Evolutionary conservation across 2,888 invertebrate species (phyloP).

Genomic region (Unio pictorum): DNA sequence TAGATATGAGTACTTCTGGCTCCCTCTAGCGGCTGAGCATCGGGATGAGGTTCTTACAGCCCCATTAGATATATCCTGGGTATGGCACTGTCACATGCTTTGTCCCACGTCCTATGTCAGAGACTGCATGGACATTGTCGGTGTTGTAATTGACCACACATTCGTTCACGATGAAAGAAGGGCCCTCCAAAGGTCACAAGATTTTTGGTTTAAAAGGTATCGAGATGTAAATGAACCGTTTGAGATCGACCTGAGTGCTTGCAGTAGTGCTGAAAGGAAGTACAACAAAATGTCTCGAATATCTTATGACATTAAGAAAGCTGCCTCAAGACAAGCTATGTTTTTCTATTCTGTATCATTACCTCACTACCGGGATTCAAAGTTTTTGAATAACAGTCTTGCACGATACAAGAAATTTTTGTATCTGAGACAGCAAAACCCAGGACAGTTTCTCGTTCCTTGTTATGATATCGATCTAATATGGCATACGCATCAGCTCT

Average conservation of each 20-base stretch:
- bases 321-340: constrained; percentile 69
- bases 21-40: constrained; percentile 69
- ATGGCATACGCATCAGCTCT: constrained; percentile 73
- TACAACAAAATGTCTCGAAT: constrained; percentile 24
- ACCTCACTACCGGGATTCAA: constrained; percentile 72
- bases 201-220: constrained; percentile 48
- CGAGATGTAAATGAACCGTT: constrained; percentile 40
- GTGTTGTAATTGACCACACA: constrained; percentile 68
- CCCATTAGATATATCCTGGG: constrained; percentile 73
- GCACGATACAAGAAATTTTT: constrained; percentile 70
- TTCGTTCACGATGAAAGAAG: constrained; percentile 44
- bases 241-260: constrained; percentile 18
- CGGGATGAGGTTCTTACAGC: constrained; percentile 65
- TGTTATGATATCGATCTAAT: constrained; percentile 73
- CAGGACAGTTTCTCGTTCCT: constrained; percentile 72
- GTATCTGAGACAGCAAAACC: constrained; percentile 68
- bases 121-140: constrained; percentile 53
- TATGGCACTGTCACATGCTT: constrained; percentile 72
- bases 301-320: constrained; percentile 70
- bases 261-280: not conserved
- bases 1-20: constrained; percentile 72
- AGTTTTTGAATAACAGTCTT: constrained; percentile 69
- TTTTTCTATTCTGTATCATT: constrained; percentile 73
- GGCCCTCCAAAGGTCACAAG: constrained; percentile 17
- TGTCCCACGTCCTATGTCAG: constrained; percentile 59